A percentile compares a stretch with the other conserved stretches of the same genome.
Evolutionary conservation across 2,888 invertebrate genomes (phyloP).

Genomic region (Nasonia oneida): DNA sequence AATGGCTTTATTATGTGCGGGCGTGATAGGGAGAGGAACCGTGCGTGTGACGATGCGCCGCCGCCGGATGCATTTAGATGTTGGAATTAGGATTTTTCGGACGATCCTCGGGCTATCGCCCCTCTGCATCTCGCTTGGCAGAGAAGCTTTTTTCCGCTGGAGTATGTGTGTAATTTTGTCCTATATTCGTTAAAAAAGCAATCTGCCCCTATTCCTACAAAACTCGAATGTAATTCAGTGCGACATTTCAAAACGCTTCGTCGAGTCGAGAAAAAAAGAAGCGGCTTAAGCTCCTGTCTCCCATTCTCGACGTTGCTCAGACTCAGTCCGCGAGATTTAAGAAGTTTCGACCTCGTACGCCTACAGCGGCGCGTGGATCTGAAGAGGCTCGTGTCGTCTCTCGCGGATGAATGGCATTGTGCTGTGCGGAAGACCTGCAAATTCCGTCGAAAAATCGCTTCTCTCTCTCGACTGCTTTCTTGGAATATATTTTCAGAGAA

Average conservation of each 20-base stretch:
- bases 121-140: background rate
- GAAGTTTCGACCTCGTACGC: constrained; percentile 39
- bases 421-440: background rate
- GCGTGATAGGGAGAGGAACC: constrained; percentile 30
- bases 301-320: constrained; percentile 38
- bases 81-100: constrained; percentile 72
- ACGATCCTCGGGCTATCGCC: background rate
- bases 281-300: background rate
- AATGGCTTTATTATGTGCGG: constrained; percentile 73
- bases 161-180: background rate
- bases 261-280: too few species aligned
- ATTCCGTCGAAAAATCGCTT: background rate
- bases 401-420: constrained; percentile 9
- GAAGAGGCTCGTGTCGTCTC: constrained; percentile 10
- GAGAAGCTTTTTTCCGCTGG: background rate
- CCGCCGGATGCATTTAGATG: constrained; percentile 73
- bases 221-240: background rate
- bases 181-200: background rate
- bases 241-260: too few species aligned
- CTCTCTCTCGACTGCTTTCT: background rate
- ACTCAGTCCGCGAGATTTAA: constrained; percentile 32
- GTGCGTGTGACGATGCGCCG: constrained; percentile 66
- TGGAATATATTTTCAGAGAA: constrained; percentile 11
- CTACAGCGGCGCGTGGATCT: background rate
- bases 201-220: background rate